phyloP scores from a whole-genome alignment of 2,888 invertebrate genomes.

The Geotrupes spiniger region DNA sequence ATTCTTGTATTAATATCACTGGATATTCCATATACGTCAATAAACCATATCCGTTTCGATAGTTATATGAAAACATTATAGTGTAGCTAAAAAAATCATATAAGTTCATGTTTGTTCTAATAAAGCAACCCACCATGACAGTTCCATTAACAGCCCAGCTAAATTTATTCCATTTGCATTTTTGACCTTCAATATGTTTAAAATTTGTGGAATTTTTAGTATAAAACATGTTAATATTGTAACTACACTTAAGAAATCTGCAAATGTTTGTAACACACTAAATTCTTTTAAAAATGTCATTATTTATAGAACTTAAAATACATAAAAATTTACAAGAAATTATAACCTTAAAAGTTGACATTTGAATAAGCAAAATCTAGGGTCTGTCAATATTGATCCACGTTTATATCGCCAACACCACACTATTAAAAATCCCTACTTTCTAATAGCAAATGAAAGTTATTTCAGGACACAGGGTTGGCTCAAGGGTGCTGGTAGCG shows the following conservation, averaged over 20 bases:
- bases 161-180: constrained; percentile 69
- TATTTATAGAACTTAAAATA: constrained; percentile 1
- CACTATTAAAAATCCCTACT: no score
- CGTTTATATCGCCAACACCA: no score
- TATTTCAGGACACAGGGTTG: no score
- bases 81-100: constrained; percentile 70
- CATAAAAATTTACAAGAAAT: not conserved
- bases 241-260: constrained; percentile 66
- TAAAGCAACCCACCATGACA: constrained; percentile 59
- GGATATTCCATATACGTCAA: constrained; percentile 84
- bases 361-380: no score
- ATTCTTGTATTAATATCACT: constrained; percentile 72
- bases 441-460: no score
- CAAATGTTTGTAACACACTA: constrained; percentile 31
- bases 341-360: no score
- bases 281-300: constrained; percentile 21
- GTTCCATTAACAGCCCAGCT: constrained; percentile 64
- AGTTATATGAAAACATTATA: constrained; percentile 79
- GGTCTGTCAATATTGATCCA: no score
- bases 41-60: constrained; percentile 67
- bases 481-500: no score
- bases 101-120: constrained; percentile 9
- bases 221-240: constrained; percentile 76
- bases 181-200: constrained; percentile 60
- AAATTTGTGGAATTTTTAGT: constrained; percentile 80